phyloP scores from a whole-genome alignment of 2,797 vertebrate species.

The Ceryle rudis region DNA sequence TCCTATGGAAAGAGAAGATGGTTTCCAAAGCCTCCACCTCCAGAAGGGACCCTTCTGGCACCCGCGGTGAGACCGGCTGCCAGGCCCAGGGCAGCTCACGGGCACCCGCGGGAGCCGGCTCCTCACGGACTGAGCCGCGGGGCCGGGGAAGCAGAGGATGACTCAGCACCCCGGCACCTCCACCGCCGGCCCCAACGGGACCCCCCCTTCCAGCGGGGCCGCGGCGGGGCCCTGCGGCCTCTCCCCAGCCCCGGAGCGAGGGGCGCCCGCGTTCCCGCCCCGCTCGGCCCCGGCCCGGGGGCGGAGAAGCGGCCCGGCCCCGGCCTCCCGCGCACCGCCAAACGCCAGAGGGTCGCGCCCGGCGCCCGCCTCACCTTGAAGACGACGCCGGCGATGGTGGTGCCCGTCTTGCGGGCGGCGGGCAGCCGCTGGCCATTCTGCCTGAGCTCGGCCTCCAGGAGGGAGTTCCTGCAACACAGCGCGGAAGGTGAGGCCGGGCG shows the following conservation, averaged over 20 bases:
- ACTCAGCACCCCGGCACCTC: not conserved
- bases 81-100: not conserved
- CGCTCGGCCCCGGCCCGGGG: too few species aligned
- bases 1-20: not conserved
- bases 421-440: constrained; percentile 85
- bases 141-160: not conserved
- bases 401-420: constrained; percentile 93
- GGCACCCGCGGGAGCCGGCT: not conserved
- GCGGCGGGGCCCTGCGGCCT: not conserved
- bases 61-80: accelerated
- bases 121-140: not conserved
- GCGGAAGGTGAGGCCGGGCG: not conserved
- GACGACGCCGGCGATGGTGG: constrained; percentile 94
- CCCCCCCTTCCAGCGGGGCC: not conserved
- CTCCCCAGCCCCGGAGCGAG: too few species aligned
- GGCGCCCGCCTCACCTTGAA: constrained; percentile 85
- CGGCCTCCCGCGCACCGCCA: not conserved
- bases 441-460: constrained; percentile 83
- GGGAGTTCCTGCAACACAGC: constrained; percentile 82
- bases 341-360: accelerated
- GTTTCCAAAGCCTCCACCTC: accelerated
- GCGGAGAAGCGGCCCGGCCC: not conserved
- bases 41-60: accelerated
- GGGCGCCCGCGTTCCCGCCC: too few species aligned
- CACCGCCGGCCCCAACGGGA: accelerated